These are phyloP conservation scores for Centropyge bicolor DNA, from an alignment of 2,797 vertebrate genomes.

Conservation along the genomic window DNA sequence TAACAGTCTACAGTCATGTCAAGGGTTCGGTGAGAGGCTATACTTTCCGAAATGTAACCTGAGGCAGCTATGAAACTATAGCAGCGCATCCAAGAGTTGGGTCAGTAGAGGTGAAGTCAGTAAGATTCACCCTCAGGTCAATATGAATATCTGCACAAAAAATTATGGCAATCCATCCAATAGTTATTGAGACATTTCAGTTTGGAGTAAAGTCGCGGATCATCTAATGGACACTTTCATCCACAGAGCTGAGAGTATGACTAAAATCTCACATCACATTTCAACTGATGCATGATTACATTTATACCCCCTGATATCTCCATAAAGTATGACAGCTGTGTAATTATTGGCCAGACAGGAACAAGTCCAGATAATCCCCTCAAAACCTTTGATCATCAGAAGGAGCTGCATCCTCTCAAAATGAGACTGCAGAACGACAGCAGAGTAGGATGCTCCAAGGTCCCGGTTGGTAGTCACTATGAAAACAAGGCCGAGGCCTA, in stretches of 20 bases:
- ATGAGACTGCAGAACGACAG: slow-evolving; percentile 17
- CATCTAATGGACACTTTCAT: background rate
- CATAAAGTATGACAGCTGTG: slow-evolving; percentile 18
- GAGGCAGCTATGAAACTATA: background rate
- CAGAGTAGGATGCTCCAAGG: background rate
- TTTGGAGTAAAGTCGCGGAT: background rate
- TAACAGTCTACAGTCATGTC: background rate
- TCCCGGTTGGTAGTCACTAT: slow-evolving; percentile 17
- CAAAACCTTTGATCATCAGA: slow-evolving; percentile 57
- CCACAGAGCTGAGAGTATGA: background rate
- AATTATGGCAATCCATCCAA: background rate
- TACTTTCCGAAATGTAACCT: background rate
- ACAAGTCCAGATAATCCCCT: slow-evolving; percentile 6
- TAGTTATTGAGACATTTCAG: background rate
- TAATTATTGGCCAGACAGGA: slow-evolving; percentile 31
- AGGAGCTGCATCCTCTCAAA: slow-evolving; percentile 27
- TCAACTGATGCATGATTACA: background rate
- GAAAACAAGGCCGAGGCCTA: slow-evolving; percentile 24
- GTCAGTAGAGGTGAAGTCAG: background rate
- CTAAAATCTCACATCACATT: background rate
- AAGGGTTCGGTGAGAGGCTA: background rate
- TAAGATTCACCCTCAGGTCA: background rate
- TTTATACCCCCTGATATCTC: background rate
- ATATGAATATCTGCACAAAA: background rate
- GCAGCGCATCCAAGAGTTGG: background rate